Evolutionary conservation across 2,113 vertebrate species (phyloP), one percentile per base, ranked within the genome.

Genomic region (Empidonax traillii): DNA sequence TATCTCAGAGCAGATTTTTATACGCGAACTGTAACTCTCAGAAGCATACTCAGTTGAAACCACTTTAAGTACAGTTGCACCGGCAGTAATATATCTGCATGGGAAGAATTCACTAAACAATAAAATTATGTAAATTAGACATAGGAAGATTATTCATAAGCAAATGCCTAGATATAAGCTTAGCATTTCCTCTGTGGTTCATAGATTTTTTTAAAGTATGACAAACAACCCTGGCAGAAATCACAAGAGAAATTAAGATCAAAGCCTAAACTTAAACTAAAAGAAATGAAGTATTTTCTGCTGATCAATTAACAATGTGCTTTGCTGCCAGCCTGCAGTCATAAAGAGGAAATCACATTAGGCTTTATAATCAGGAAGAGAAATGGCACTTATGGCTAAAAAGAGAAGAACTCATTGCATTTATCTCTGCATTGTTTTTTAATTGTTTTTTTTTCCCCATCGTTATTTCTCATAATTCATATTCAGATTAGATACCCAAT

Each of bases 401-500:
- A 86, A 76, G 76, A 91, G 91, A 82, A 81, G 78, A 94, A 39
- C 63, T 90, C 66, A 84, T 58, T 85, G 80, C 9, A 46, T 92
- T 97, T 94, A 81, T 91, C 75, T 95, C 79, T 61, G 61, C 81
- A 71, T 88, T 94, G 66, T 72, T 94, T 93, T 93, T 97, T 93
- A 89, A 95, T 96, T 96, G 76, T 96, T 89, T 94, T 85, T 91
- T 95, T 51, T 0, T 0, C 25, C n/a, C 35, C 20, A 47, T 66
- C 91, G 75, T 90, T 96, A 73, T 83, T 95, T 86, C 51, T 95
- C 81, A 85, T 95, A 75, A 93, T 88, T 97, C 84, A 91, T 96
- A 95, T 96, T 97, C 83, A 97, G 86, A 97, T 96, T 95, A 96
- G 89, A 94, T 97, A 47, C 77, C 97, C 97, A 97, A 96, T 98